phyloP scores from a whole-genome alignment of 1,140 invertebrate genomes.

The Drosophila tropicalis region DNA sequence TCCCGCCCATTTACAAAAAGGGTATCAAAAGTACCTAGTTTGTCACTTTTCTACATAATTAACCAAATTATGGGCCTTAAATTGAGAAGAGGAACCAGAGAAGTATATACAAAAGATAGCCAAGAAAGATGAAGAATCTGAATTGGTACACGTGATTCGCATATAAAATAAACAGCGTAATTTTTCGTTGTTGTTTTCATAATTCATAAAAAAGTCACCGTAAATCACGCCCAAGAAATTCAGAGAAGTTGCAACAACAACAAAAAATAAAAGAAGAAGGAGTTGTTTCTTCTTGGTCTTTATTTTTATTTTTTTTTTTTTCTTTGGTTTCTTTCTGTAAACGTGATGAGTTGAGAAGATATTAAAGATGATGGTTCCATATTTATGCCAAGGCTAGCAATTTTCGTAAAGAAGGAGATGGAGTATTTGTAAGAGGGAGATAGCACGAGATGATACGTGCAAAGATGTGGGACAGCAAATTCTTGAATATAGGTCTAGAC shows the following conservation, averaged over 20 bases:
- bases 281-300: slow-evolving; percentile 2
- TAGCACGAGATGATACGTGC: not conserved
- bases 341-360: slow-evolving; percentile 18
- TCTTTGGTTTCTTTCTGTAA: not conserved
- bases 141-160: slow-evolving; percentile 43
- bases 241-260: slow-evolving; percentile 12
- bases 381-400: slow-evolving; percentile 50
- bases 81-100: not conserved
- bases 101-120: not conserved
- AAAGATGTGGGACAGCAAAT: too few relatives aligned
- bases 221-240: slow-evolving; percentile 64
- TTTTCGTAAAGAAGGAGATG: not conserved
- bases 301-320: not conserved
- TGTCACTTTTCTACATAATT: slow-evolving; percentile 39
- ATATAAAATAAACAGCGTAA: slow-evolving; percentile 29
- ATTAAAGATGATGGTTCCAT: slow-evolving; percentile 4
- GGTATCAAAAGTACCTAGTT: slow-evolving; percentile 1
- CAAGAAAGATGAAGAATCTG: slow-evolving; percentile 16
- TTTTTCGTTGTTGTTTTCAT: slow-evolving; percentile 55
- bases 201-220: slow-evolving; percentile 54
- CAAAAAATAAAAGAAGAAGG: slow-evolving; percentile 2
- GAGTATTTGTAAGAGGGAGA: not conserved
- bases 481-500: too few relatives aligned
- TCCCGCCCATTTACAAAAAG: not conserved
- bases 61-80: slow-evolving; percentile 39